Evolutionary conservation across 1,140 invertebrate genomes (phyloP).

Genomic region (Globodera rostochiensis): DNA sequence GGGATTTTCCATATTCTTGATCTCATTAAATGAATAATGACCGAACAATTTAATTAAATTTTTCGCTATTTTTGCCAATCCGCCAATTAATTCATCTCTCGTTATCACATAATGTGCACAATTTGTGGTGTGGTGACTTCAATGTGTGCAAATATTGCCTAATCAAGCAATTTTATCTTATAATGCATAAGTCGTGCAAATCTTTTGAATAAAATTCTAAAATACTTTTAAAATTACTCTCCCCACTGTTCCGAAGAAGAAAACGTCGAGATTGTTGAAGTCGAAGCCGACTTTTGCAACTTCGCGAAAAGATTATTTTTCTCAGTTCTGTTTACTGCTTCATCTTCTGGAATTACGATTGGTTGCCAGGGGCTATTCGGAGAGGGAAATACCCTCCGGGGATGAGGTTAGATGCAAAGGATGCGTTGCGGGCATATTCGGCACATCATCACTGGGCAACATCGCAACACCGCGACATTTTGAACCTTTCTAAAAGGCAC

Average conservation of each 20-base stretch:
- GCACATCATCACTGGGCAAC: constrained; percentile 48
- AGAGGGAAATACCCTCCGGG: neutral
- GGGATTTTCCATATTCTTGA: too few relatives aligned
- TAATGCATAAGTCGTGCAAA: too few relatives aligned
- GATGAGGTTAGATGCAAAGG: neutral
- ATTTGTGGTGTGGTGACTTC: too few relatives aligned
- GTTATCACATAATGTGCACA: too few relatives aligned
- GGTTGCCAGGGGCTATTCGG: neutral
- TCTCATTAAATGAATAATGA: too few relatives aligned
- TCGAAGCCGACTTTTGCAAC: neutral
- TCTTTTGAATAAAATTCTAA: too few relatives aligned
- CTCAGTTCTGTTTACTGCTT: neutral
- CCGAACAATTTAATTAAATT: too few relatives aligned
- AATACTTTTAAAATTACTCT: too few relatives aligned
- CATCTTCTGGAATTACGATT: neutral
- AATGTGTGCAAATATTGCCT: too few relatives aligned
- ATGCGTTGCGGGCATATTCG: constrained; percentile 39
- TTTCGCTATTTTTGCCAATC: too few relatives aligned
- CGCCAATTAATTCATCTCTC: too few relatives aligned
- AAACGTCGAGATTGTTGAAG: neutral
- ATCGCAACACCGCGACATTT: constrained; percentile 48
- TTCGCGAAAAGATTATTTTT: neutral
- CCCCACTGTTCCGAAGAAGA: neutral
- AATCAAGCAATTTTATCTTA: too few relatives aligned
- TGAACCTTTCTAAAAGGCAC: constrained; percentile 15